Conservation (phyloP, 2,113 vertebrate genomes). For the Chaetops frenatus region DNA sequence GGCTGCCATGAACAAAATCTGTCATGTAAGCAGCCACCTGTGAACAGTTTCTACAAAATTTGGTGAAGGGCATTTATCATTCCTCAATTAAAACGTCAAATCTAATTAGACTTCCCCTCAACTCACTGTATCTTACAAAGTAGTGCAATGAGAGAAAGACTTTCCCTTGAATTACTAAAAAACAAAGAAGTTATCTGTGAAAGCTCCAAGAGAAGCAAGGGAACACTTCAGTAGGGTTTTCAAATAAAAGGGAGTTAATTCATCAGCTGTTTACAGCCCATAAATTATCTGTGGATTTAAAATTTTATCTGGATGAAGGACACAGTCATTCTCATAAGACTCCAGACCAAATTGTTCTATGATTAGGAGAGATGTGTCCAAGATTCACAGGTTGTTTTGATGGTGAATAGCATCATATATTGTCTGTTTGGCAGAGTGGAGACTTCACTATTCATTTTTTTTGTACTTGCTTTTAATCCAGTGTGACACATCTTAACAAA, state of each 20-base stretch:
- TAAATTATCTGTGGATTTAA: not conserved
- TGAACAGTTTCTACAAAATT: constrained; percentile 31
- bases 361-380: constrained; percentile 25
- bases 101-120: constrained; percentile 51
- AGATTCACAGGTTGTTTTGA: constrained; percentile 16
- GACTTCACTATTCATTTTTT: constrained; percentile 54
- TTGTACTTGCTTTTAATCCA: constrained; percentile 47
- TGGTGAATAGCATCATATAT: constrained; percentile 14
- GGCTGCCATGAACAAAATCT: not conserved
- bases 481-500: constrained; percentile 44
- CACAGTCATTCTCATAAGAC: not conserved
- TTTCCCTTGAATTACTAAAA: constrained; percentile 38
- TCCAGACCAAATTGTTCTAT: not conserved
- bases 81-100: constrained; percentile 65
- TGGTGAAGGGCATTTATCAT: constrained; percentile 61
- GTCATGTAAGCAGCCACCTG: constrained; percentile 42
- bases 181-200: not conserved
- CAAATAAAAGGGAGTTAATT: not conserved
- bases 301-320: not conserved
- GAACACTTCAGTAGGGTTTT: not conserved
- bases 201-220: not conserved
- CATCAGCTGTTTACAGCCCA: not conserved
- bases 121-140: not conserved
- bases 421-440: constrained; percentile 17
- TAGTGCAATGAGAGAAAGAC: not conserved